Evolutionary conservation across 2,797 vertebrate genomes (phyloP), one percentile per base, ranked within the genome.

Genomic region (Staurois parvus): DNA sequence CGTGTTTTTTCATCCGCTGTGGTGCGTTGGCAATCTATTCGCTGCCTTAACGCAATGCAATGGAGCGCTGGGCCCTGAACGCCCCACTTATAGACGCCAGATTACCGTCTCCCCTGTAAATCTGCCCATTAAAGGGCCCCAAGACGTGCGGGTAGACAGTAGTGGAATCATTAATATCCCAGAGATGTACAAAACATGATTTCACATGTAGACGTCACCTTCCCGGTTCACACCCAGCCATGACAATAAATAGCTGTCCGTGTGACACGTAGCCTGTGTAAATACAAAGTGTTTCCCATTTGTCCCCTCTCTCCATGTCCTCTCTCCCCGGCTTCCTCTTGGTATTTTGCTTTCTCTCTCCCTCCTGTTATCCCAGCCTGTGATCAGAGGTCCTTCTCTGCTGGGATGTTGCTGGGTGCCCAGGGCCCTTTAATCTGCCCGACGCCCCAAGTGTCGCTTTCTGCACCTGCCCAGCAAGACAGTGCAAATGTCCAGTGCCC

Each of bases 401-500:
- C 76, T 30, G 75, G 79, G 37, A 29, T 8, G 2, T n/a, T 28
- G 81, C 64, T 30, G 75, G 79, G 59, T 75, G 73, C 37, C 0
- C 9, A 72, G 48, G 6, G 30, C 59, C 79, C 81, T 81, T 86
- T 83, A 82, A 83, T 86, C 79, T 86, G 24, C 81, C 74, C 82
- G 72, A 77, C 85, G n/a, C 85, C 59, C 73, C 52, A 73, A 19
- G 78, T 75, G 80, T 87, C 40, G 88, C 30, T 29, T 80, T 85
- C 48, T 19, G 40, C 84, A 52, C 84, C 70, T 56, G 59, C 70
- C 3, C 84, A 68, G 52, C 21, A 56, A 70, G 59, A n/a, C 42
- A 70, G 83, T 87, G 69, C 72, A 70, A 87, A 87, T 90, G n/a
- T 91, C 89, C 73, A 64, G 89, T 56, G 79, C 87, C 40, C 91